Evolutionary conservation across 2,888 invertebrate genomes (phyloP), one percentile per base, ranked within the genome.

Genomic region (Nemurella pictetii): DNA sequence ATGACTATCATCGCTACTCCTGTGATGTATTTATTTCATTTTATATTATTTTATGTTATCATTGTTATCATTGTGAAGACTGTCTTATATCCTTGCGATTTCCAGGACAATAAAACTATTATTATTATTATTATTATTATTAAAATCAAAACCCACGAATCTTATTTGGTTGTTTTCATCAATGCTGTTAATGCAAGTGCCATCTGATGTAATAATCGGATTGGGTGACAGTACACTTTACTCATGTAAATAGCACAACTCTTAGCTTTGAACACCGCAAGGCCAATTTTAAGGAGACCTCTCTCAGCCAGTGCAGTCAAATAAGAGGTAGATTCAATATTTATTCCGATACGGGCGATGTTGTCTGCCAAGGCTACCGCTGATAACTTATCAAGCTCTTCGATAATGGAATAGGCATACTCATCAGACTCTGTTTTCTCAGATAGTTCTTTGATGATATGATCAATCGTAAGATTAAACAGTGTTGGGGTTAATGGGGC

Each of bases 381-480:
- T 25, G 80, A 80, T n/a, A 80, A 15, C 15, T 30, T 20, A 15
- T 15, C 27, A 5, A 77, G 28, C 12, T 77, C 77, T 9, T 77
- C 12, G 12, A 9, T 26, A 5, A 77, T 3, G 2, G 77, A 77
- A 27, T 77, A 77, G 0, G 26, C 77, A 4, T 27, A 28, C 5
- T 25, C 26, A 27, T 25, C 28, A 2, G 77, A 25, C 28, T 26
- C 77, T 28, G 78, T 30, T n/a, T 78, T 78, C 30, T 35, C 81
- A 12, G 35, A 0, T 12, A 81, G 26, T 4, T 35, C 55, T 36
- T 81, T 81, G 20, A 36, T 36, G 9, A 81, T 26, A 27, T 81
- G 55, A n/a, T 81, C 81, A n/a, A 81, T 81, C 25, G 81, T n/a
- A 12, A 81, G 81, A 81, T 81, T 81, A 20, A 81, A 81, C 55